Evolutionary conservation across 2,888 invertebrate genomes (phyloP), one percentile per base, ranked within the genome.

Genomic region (Archaeoteleia sp.): DNA sequence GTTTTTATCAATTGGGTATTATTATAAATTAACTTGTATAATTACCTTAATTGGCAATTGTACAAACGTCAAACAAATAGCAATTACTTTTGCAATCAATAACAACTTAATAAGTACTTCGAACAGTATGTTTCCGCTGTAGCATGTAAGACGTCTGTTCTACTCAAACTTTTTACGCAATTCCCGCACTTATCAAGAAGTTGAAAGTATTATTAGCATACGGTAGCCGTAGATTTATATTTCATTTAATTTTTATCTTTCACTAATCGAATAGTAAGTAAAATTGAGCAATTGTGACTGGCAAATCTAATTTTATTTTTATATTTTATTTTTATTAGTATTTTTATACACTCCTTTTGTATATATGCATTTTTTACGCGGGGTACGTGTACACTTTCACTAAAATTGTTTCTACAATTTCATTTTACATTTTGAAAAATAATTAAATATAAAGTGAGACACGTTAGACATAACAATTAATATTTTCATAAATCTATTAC

Each of bases 51-150:
- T 68, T 63, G 49, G 12, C 62, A 63, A 54, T 63, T 63, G 53
- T 62, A 61, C 30, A 53, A 63, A 62, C 54, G 43, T 40, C 61
- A 45, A 34, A 49, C 27, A 62, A 57, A 53, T 15, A 32, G 58
- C 29, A 32, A 67, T 67, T 62, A 57, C 34, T 67, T 62, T 62
- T 53, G 62, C 58, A 55, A 67, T 62, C 62, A 62, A 62, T 60
- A 57, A 57, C 40, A 32, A 20, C 29, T 42, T 67, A 67, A 67
- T 58, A 32, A 67, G 46, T 35, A 51, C 42, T 51, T 35, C 9
- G 51, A 35, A 20, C 25, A 7, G 37, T 14, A 9, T 20, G 51
- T 67, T 67, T 62, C 62, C 62, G 62, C 13, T 49, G 29, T 62
- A 58, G 58, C 65, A n/a, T n/a, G 63, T 51, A 63, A 15, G 35